Conservation (phyloP, 2,113 vertebrate species). For the Chamaetylas fuelleborni region DNA sequence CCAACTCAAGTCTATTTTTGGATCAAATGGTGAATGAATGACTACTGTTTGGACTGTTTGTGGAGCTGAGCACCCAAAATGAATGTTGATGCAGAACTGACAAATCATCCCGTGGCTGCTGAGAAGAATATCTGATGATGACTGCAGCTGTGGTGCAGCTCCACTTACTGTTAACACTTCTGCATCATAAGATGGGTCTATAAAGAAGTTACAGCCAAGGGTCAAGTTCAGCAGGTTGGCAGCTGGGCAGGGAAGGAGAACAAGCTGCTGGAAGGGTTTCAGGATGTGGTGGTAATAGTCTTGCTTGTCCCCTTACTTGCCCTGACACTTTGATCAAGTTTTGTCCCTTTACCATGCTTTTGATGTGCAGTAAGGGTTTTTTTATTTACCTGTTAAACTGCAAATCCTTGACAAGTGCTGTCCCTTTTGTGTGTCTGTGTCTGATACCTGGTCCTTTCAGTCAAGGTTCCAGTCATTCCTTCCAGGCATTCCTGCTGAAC, state of each 20-base stretch:
- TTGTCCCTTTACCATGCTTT: background rate
- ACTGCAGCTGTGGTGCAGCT: constrained; percentile 14
- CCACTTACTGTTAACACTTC: background rate
- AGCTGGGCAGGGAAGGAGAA: background rate
- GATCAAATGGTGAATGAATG: background rate
- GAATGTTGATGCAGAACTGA: constrained; percentile 7
- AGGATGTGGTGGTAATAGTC: background rate
- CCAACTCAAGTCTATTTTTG: constrained; percentile 14
- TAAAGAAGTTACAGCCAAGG: background rate
- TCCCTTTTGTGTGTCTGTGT: background rate
- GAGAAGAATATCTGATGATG: constrained; percentile 14
- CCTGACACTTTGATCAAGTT: background rate
- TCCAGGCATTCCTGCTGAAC: background rate
- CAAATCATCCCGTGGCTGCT: background rate
- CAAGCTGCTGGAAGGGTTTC: background rate
- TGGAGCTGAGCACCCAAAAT: background rate
- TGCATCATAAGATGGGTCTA: background rate
- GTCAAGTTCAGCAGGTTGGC: background rate
- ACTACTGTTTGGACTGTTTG: background rate
- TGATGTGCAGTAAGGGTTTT: background rate
- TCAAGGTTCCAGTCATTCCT: background rate
- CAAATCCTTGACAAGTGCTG: background rate
- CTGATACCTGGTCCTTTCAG: background rate
- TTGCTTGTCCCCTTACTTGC: background rate
- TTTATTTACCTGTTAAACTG: background rate